Percentiles rank a stretch among this genome's conserved stretches.
Conservation (phyloP, 2,113 vertebrate species). For the Notothenia rossii region DNA sequence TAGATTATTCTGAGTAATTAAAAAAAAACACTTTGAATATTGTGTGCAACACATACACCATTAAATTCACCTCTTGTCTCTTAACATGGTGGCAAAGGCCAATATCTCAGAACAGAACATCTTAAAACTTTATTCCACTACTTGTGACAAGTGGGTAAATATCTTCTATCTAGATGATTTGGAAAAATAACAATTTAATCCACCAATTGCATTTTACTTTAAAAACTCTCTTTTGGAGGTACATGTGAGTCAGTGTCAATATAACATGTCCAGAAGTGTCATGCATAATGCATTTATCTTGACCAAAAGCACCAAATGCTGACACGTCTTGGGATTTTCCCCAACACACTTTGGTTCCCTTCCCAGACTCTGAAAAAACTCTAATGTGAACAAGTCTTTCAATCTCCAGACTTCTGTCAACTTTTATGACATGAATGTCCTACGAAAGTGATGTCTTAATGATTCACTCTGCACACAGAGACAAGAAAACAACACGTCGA, state of each 20-base stretch:
- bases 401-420: slow-evolving; percentile 24
- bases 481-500: neutral
- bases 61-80: neutral
- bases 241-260: slow-evolving; percentile 7
- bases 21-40: neutral
- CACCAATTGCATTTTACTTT: slow-evolving; percentile 21
- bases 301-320: slow-evolving; percentile 22
- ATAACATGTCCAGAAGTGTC: slow-evolving; percentile 16
- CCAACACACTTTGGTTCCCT: neutral
- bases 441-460: slow-evolving; percentile 18
- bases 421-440: slow-evolving; percentile 8
- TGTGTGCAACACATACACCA: neutral
- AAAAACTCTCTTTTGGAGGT: slow-evolving; percentile 10
- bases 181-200: slow-evolving; percentile 1
- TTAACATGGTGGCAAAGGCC: neutral
- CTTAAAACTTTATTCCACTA: neutral
- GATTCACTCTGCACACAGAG: slow-evolving; percentile 2
- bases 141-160: neutral
- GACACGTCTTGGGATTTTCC: slow-evolving; percentile 25
- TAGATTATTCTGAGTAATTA: neutral
- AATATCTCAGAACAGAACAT: neutral
- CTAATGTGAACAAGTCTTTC: slow-evolving; percentile 18
- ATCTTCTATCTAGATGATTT: neutral
- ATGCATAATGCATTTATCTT: slow-evolving; percentile 21
- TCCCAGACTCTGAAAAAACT: slow-evolving; percentile 26